A percentile compares a stretch with the other conserved stretches of the same genome.
Conservation (phyloP, 1,140 invertebrate genomes). For the Agraylea sexmaculata region DNA sequence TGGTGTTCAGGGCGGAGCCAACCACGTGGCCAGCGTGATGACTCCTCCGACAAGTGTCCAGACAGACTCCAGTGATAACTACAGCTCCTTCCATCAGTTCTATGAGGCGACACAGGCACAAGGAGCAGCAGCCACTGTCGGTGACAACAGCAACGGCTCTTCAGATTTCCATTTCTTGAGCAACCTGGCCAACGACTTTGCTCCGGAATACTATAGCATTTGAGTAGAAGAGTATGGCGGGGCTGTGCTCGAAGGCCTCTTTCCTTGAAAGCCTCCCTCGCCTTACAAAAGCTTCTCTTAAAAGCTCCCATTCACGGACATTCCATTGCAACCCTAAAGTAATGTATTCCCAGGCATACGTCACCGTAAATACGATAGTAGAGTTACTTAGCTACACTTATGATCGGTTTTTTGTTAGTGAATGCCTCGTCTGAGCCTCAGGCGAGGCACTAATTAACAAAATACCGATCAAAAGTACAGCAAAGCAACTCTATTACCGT, state of each 20-base stretch:
- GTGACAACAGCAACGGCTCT: slow-evolving; percentile 79
- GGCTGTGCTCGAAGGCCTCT: slow-evolving; percentile 24
- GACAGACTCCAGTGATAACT: slow-evolving; percentile 46
- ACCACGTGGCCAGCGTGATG: slow-evolving; percentile 34
- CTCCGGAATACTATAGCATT: slow-evolving; percentile 83
- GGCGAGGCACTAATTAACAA: too few relatives aligned
- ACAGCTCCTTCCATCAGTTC: slow-evolving; percentile 56
- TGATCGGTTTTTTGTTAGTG: too few relatives aligned
- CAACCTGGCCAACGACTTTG: slow-evolving; percentile 81
- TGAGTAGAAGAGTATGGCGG: slow-evolving; percentile 30
- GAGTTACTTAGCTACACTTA: too few relatives aligned
- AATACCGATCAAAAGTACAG: too few relatives aligned
- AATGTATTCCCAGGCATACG: too few relatives aligned
- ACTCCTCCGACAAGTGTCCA: slow-evolving; percentile 46
- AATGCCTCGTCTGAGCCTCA: too few relatives aligned
- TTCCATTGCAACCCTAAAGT: too few relatives aligned
- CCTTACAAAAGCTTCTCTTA: too few relatives aligned
- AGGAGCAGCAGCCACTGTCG: slow-evolving; percentile 36
- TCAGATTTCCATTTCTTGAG: slow-evolving; percentile 87
- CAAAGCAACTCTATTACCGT: too few relatives aligned
- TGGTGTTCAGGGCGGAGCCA: slow-evolving; percentile 22
- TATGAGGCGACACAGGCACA: slow-evolving; percentile 46
- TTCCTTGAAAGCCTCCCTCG: too few relatives aligned
- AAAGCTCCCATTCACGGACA: too few relatives aligned
- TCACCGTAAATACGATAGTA: too few relatives aligned